These are phyloP conservation scores for Mylabris phalerata DNA, from an alignment of 1,140 invertebrate genomes.

Conservation along the genomic window DNA sequence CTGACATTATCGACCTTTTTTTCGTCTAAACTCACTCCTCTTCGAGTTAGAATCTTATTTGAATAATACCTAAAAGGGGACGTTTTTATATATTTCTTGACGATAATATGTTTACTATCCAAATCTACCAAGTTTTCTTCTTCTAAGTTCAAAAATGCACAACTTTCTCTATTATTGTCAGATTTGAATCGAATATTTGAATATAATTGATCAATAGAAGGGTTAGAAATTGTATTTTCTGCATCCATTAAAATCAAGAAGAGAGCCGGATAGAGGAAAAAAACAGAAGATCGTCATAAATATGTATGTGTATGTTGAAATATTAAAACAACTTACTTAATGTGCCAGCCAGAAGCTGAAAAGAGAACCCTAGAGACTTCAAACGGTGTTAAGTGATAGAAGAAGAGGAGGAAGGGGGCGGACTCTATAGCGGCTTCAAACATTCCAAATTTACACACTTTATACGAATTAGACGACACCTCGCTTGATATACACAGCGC, in stretches of 20 bases:
- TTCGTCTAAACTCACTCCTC: neutral
- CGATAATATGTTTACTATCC: slow-evolving; percentile 8
- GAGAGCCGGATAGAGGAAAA: too few relatives aligned
- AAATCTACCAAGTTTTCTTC: neutral
- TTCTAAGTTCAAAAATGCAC: too few relatives aligned
- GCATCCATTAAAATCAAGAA: too few relatives aligned
- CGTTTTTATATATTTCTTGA: neutral
- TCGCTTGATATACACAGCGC: slow-evolving; percentile 8
- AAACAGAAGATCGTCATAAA: slow-evolving; percentile 22
- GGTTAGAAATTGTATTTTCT: too few relatives aligned
- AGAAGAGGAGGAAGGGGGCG: slow-evolving; percentile 16
- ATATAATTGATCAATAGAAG: too few relatives aligned
- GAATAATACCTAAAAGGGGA: slow-evolving; percentile 1
- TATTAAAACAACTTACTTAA: slow-evolving; percentile 37
- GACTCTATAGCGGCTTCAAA: slow-evolving; percentile 1
- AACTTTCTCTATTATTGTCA: too few relatives aligned
- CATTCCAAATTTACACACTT: slow-evolving; percentile 34
- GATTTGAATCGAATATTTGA: too few relatives aligned
- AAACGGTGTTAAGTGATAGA: slow-evolving; percentile 33
- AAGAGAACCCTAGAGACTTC: slow-evolving; percentile 31
- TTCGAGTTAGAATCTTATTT: slow-evolving; percentile 1
- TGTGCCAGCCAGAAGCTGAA: slow-evolving; percentile 14
- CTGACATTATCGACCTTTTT: slow-evolving; percentile 6
- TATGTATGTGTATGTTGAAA: slow-evolving; percentile 36
- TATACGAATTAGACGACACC: slow-evolving; percentile 36